Base-by-base conservation (phyloP, 1,140 invertebrate genomes). In the Eueides isabella region DNA sequence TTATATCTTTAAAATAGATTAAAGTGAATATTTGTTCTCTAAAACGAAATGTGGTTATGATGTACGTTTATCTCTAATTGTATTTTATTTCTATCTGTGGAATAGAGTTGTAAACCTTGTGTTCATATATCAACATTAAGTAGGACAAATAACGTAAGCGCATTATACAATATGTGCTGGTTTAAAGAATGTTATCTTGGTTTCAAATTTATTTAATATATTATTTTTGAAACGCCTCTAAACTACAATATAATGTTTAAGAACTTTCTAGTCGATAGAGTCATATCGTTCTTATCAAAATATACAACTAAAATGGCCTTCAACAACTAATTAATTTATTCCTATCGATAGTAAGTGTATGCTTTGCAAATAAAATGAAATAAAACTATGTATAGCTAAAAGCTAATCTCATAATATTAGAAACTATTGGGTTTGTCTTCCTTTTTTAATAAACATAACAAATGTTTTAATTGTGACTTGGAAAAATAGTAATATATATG, bases 61-160 rank as follows among this genome's bases (percentile, higher is more conserved):
- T n/a, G n/a, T n/a, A n/a, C n/a, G n/a, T n/a, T n/a, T 44, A 19
- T 19, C 16, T 44, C 38, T 44, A 44, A 41, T 41, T 41, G 2
- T 44, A 11, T 55, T 55, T 55, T 55, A 12, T 23, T 23, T 11
- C 7, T 23, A 55, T 26, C 48, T 55, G 3, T 55, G 11, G 2
- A 26, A 12, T 12, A 12, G 1, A 26, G 19, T 55, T 11, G 48
- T 12, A 55, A 55, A 55, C 48, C 48, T 55, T 26, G 48, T 55
- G 19, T 55, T 55, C 48, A 55, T 23, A 55, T 9, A 55, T 55
- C 48, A 55, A 55, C 48, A 23, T 55, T 55, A 55, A 55, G 48
- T 55, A 26, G 48, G 23, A 55, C 48, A 55, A 55, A 26, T 55
- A 55, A 55, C 48, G 48, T 55, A 55, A 23, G 19, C 48, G 48